phyloP scores from a whole-genome alignment of 2,797 vertebrate genomes.

The Eulemur rubriventer region DNA sequence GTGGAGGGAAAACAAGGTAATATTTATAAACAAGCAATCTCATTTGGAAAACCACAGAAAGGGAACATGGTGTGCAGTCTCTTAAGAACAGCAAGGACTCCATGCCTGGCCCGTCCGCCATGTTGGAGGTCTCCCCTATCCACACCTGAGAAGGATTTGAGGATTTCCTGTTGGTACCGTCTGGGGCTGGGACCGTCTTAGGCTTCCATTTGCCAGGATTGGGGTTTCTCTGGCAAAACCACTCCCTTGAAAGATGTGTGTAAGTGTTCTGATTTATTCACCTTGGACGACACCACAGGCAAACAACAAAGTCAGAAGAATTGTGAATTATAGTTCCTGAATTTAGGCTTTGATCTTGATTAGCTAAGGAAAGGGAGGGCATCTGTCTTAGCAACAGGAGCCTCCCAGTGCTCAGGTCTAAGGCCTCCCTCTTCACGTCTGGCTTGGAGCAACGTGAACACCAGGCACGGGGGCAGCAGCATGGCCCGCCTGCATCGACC shows the following conservation, averaged over 20 bases:
- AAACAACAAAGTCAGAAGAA: not conserved
- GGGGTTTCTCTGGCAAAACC: not conserved
- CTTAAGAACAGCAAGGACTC: not conserved
- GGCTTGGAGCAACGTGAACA: not conserved
- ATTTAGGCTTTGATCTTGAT: not conserved
- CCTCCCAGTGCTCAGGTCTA: not conserved
- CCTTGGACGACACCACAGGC: not conserved
- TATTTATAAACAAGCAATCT: not conserved
- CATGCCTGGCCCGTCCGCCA: not conserved
- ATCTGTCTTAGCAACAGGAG: not conserved
- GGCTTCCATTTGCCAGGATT: not conserved
- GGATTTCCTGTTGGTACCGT: not conserved
- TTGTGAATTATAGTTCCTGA: not conserved
- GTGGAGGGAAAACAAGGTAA: not conserved
- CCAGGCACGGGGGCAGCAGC: not conserved
- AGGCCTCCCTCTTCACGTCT: not conserved
- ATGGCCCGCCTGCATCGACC: not conserved
- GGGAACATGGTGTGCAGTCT: not conserved
- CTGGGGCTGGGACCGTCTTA: not conserved
- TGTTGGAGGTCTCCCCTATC: too few relatives aligned
- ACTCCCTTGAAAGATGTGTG: not conserved
- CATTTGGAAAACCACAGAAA: not conserved
- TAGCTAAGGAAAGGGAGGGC: not conserved
- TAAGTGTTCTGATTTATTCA: not conserved
- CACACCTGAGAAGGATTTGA: not conserved